Evolutionary conservation across 1,140 invertebrate genomes (phyloP).

Genomic region (Psix sp.): DNA sequence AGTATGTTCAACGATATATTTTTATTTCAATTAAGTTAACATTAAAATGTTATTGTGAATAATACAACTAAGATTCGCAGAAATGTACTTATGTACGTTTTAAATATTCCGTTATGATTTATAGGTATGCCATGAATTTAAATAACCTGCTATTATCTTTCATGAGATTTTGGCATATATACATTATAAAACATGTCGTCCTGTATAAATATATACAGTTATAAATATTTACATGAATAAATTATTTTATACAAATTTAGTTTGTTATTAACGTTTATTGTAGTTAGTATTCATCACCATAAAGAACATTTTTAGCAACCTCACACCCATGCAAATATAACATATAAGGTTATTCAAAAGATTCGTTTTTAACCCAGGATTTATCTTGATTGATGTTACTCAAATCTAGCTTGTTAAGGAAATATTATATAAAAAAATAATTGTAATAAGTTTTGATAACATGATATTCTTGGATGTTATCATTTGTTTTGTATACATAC

Average conservation of each 20-base stretch:
- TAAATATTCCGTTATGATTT: slow-evolving; percentile 12
- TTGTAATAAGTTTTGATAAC: slow-evolving; percentile 27
- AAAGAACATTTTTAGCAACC: not conserved
- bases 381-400: slow-evolving; percentile 48
- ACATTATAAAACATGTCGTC: not conserved
- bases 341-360: not conserved
- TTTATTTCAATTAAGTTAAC: too few species aligned
- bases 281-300: slow-evolving; percentile 11
- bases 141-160: slow-evolving; percentile 5
- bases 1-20: too few species aligned
- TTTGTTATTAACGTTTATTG: not conserved
- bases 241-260: too few species aligned
- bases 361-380: slow-evolving; percentile 26
- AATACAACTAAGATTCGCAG: not conserved
- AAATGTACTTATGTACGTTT: slow-evolving; percentile 1
- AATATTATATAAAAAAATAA: slow-evolving; percentile 14
- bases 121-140: slow-evolving; percentile 15
- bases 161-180: not conserved
- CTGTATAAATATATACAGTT: slow-evolving; percentile 5
- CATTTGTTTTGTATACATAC: slow-evolving; percentile 39
- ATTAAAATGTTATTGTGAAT: too few species aligned
- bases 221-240: not conserved
- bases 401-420: slow-evolving; percentile 25
- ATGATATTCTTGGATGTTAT: slow-evolving; percentile 14
- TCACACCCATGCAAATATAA: slow-evolving; percentile 10